A percentile compares a stretch with the other conserved stretches of the same genome.
Conservation (phyloP, 2,113 vertebrate genomes). For the Sula dactylatra region DNA sequence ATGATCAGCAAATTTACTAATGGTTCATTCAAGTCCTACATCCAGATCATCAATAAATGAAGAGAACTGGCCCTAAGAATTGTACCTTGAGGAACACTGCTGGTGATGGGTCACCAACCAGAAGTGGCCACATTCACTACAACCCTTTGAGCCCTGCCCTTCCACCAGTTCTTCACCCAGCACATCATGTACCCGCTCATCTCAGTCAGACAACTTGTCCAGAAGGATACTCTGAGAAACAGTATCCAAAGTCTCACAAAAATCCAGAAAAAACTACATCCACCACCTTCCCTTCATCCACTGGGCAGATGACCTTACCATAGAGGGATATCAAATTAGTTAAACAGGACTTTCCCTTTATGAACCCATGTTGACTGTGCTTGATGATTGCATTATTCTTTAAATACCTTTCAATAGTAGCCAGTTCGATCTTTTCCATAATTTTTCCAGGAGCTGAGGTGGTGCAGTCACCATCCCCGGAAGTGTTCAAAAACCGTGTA, state of each 20-base stretch:
- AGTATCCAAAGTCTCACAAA: neutral
- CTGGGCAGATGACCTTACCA: neutral
- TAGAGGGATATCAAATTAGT: neutral
- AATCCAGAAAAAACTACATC: neutral
- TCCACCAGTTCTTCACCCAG: neutral
- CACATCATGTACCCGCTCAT: too few species aligned
- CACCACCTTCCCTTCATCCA: neutral
- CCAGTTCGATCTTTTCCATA: neutral
- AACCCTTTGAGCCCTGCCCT: neutral
- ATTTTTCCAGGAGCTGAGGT: neutral
- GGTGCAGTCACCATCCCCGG: too few species aligned
- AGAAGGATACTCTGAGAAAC: neutral
- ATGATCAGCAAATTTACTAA: neutral
- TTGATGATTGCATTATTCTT: neutral
- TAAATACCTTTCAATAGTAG: neutral
- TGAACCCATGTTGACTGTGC: neutral
- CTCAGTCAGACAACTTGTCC: neutral
- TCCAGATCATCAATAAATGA: neutral
- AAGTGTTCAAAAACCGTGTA: too few species aligned
- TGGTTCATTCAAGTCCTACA: neutral
- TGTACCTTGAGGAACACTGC: neutral
- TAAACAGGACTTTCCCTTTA: neutral
- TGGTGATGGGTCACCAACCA: rapidly evolving
- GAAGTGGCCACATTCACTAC: neutral
- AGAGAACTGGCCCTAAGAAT: neutral